Evolutionary conservation across 2,888 invertebrate species (phyloP), one percentile per base, ranked within the genome.

Genomic region (Cinara cedri): DNA sequence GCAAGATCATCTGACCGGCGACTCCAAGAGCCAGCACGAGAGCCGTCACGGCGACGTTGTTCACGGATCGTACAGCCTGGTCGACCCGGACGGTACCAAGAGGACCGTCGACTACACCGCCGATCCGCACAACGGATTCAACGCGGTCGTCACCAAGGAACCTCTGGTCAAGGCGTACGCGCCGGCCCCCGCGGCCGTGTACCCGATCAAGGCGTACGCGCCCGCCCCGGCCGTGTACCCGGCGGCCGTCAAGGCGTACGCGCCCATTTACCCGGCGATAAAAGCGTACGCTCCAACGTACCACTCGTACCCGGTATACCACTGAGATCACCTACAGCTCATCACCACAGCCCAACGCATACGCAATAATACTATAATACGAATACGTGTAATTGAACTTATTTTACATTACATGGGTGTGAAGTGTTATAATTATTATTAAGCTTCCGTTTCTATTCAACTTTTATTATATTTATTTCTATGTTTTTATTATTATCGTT

Each of bases 51-150:
- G 84, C 16, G 84, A 84, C 80, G 82, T 83, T 26, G 84, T 84
- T 80, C 83, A 83, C 81, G 84, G 84, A 34, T 82, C 82, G 63
- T 84, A 84, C 83, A 82, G 82, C 76, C 82, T 84, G 70, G 81
- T 83, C 66, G 84, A 84, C 74, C 82, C 84, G 21, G 84, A 84
- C 71, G 84, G 84, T 80, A 82, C 82, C 71, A 76, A 82, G 55
- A 75, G 84, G 21, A 83, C 82, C 71, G 84, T 84, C 51, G 83
- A 83, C 34, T 84, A 84, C 82, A 84, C 84, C 68, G 84, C 84
- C 24, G 84, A 84, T 81, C 83, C 83, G 68, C 82, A 83, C 82
- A 83, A 84, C 82, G 84, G 84, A 49, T 84, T 84, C 83, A 84
- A 84, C 83, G 84, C 84, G 65, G 83, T 83, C 81, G 83, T 84